phyloP scores from a whole-genome alignment of 2,888 invertebrate species.

The Ormyrus nitidulus region DNA sequence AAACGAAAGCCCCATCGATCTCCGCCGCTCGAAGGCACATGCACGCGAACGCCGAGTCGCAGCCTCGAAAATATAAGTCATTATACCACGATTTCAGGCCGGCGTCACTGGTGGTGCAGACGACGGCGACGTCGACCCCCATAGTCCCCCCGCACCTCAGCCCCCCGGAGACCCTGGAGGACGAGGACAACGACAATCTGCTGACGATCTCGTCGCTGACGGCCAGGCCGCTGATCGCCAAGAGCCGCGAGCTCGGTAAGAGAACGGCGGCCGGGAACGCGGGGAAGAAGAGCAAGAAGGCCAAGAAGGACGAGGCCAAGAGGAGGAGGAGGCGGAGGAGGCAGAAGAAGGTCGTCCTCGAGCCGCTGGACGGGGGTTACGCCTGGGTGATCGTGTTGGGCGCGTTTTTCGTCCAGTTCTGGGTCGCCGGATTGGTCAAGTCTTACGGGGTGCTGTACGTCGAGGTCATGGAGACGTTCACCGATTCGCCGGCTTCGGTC shows the following conservation, averaged over 20 bases:
- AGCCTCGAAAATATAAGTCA: constrained; percentile 9
- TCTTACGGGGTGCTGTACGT: constrained; percentile 89
- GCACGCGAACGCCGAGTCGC: no score
- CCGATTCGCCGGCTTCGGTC: constrained; percentile 84
- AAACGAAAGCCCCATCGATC: no score
- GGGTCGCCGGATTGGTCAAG: constrained; percentile 88
- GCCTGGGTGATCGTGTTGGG: constrained; percentile 88
- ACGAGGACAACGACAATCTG: constrained; percentile 84
- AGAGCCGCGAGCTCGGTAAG: constrained; percentile 77
- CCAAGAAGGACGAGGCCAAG: constrained; percentile 59
- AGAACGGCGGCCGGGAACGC: constrained; percentile 57
- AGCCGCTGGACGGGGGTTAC: constrained; percentile 85
- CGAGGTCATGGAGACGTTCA: constrained; percentile 87
- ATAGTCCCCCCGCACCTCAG: constrained; percentile 72
- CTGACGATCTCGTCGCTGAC: constrained; percentile 85
- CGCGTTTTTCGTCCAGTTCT: constrained; percentile 87
- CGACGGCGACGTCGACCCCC: constrained; percentile 72
- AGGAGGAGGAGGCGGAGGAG: constrained; percentile 34
- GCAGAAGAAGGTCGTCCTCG: constrained; percentile 63
- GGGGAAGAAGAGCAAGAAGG: constrained; percentile 52
- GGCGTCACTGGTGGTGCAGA: constrained; percentile 76
- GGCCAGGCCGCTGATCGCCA: constrained; percentile 83
- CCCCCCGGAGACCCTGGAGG: constrained; percentile 77
- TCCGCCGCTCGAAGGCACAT: no score
- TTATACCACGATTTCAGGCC: constrained; percentile 72